Base-by-base conservation (phyloP, 2,797 vertebrate genomes). In the Lagorchestes hirsutus region DNA sequence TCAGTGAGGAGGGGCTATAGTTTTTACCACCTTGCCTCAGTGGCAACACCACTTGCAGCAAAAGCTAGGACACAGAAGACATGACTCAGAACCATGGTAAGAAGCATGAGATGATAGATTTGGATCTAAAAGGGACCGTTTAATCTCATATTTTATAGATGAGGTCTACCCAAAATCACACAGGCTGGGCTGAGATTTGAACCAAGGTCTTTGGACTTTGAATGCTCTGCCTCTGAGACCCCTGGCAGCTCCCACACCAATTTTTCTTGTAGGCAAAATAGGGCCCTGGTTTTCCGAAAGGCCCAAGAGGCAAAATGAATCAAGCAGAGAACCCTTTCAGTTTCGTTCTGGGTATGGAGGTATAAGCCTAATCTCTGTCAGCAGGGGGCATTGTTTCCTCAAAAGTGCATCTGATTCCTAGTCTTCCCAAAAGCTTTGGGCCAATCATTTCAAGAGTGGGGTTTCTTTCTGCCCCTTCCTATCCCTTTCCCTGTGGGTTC, bases 311-410 rank as follows among this genome's bases (percentile, higher is more conserved):
- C 40, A 46, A 24, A 82, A 8, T 46, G 74, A 46, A 87, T 87
- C 50, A 87, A 50, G 3, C 40, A 87, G 74, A 87, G 74, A 87
- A 87, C 16, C 22, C 74, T 87, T 46, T 87, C 74, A 46, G 1
- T 46, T 46, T 87, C 46, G 18, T 27, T 87, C 40, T 50, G 74
- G 40, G 24, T 27, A 50, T 27, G 74, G 57, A 90, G n/a, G 24
- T 58, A 96, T 95, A 96, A 95, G 46, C 52, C 87, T 59, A 93
- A 56, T 50, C 5, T 0, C 34, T 0, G 91, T 96, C 98, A 94
- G 96, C 97, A 98, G 97, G 95, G 97, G 96, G 93, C 97, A 96
- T 92, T 93, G 94, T 97, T 94, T 93, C 97, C 97, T 92, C 94
- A 97, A 96, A 97, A 34, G 95, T 87, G 74, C 40, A 50, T 50